Percentiles rank a stretch among this genome's conserved stretches.
phyloP scores from a whole-genome alignment of 23 tunicate species.

The Corella eumyota region DNA sequence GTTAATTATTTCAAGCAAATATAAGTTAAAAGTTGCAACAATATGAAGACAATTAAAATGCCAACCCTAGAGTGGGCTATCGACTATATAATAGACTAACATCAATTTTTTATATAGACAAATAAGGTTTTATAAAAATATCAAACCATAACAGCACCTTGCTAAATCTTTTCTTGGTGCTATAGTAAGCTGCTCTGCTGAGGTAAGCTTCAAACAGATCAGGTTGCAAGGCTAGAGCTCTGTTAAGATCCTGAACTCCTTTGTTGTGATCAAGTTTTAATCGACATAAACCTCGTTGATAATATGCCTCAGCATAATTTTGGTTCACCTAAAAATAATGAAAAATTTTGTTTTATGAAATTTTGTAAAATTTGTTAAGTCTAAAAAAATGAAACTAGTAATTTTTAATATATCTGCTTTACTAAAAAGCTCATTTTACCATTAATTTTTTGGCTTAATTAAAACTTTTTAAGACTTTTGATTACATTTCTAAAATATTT shows the following conservation, averaged over 20 bases:
- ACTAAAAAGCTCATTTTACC: not conserved
- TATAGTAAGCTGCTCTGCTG: constrained; percentile 72
- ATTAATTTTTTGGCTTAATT: not conserved
- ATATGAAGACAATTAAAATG: too few species aligned
- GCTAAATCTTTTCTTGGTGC: constrained; percentile 74
- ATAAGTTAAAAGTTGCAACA: too few species aligned
- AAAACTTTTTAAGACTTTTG: not conserved
- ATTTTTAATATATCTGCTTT: not conserved
- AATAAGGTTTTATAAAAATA: too few species aligned
- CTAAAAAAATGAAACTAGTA: not conserved
- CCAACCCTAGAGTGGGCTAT: too few species aligned
- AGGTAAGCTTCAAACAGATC: constrained; percentile 74
- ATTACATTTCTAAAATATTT: not conserved
- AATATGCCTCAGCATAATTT: constrained; percentile 50
- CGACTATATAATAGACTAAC: too few species aligned
- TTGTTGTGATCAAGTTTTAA: constrained; percentile 46
- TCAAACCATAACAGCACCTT: too few species aligned
- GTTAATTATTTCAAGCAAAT: too few species aligned
- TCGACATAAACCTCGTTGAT: constrained; percentile 73
- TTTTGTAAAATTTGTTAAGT: too few species aligned
- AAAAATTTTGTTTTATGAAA: not conserved
- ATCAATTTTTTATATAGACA: too few species aligned
- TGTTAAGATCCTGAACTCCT: constrained; percentile 79
- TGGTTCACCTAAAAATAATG: constrained; percentile 56
- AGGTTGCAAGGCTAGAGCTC: constrained; percentile 59